These are phyloP conservation scores for Heliconius hewitsoni DNA, from an alignment of 1,140 invertebrate genomes.

Conservation along the genomic window DNA sequence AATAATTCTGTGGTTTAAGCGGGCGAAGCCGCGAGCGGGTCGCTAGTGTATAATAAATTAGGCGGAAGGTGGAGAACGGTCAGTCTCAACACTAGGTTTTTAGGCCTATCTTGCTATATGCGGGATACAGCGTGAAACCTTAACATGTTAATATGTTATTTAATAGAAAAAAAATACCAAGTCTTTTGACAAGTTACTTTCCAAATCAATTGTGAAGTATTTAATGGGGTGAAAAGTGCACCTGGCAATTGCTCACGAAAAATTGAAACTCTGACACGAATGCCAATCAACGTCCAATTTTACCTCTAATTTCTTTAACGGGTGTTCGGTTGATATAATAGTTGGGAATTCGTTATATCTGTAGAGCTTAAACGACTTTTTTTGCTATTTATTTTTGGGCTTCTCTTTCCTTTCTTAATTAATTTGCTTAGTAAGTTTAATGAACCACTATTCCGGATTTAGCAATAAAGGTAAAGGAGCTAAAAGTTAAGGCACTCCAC, in stretches of 20 bases:
- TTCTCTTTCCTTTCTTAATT: neutral
- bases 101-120: too few relatives aligned
- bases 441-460: neutral
- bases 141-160: neutral
- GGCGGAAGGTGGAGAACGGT: too few relatives aligned
- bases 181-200: neutral
- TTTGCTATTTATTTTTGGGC: neutral
- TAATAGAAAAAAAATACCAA: neutral
- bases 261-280: constrained; percentile 5
- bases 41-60: too few relatives aligned
- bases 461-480: too few relatives aligned
- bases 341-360: neutral
- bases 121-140: neutral
- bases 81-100: too few relatives aligned
- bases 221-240: constrained; percentile 8
- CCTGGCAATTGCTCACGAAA: constrained; percentile 3
- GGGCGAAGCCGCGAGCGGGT: too few relatives aligned
- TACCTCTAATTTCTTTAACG: neutral
- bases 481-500: too few relatives aligned
- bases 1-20: too few relatives aligned
- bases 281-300: constrained; percentile 1
- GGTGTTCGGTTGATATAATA: neutral
- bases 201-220: neutral
- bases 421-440: neutral
- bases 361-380: neutral